Evolutionary conservation across 2,113 vertebrate species (phyloP), one percentile per base, ranked within the genome.

Genomic region (Otus sunia): DNA sequence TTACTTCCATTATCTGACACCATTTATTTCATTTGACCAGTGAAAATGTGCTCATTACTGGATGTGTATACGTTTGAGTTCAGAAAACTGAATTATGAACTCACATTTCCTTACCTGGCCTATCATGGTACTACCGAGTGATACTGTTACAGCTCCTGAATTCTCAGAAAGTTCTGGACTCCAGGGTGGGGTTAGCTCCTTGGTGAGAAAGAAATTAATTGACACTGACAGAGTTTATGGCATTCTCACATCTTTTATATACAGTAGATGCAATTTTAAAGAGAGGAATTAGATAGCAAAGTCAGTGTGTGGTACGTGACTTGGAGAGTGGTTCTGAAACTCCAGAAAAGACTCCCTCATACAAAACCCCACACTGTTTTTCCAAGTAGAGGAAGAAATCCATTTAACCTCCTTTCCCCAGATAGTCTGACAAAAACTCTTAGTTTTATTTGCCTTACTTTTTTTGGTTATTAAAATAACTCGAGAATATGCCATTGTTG

Each of bases 71-170:
- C 6, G 37, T 17, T 58, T 71, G 26, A 47, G 29, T 52, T 92
- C 45, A 82, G 69, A 52, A 85, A 94, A 90, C 62, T 88, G 66
- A 86, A 82, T 86, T 64, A 92, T 5, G 34, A 93, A 86, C 63
- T 36, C 78, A 92, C 27, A 36, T 88, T 72, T 95, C 92, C 90
- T 95, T 93, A 96, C 81, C 77, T 93, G 90, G 71, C 85, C 95
- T 94, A 91, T 52, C 88, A 79, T 85, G 82, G 58, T 78, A 94
- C 66, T 94, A 95, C 69, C 90, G 81, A 92, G 74, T 52, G 77
- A 72, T 75, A 95, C 77, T 90, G 88, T 39, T 58, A 94, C 81
- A 90, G 88, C 78, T 97, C 29, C 94, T 95, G 94, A 94, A 92
- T 82, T 93, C 82, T 90, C 94, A 88, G 52, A 74, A 86, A 90